Conservation (phyloP, 2,888 invertebrate genomes). For the Sinohyriopsis cumingii region DNA sequence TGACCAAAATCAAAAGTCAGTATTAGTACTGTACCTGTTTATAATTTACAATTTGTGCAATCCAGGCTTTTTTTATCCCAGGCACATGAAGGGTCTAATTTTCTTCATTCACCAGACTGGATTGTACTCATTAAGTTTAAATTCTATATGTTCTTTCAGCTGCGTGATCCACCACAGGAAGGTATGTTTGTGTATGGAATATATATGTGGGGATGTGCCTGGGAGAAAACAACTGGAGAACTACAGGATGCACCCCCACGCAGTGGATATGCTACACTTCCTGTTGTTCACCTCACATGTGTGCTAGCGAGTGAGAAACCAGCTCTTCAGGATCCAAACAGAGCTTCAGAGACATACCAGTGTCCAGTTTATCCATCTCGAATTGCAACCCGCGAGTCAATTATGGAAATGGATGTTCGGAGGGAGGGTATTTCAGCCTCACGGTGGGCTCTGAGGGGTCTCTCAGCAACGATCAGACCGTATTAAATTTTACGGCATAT, state of each 20-base stretch:
- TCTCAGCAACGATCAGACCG: constrained; percentile 69
- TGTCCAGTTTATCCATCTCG: constrained; percentile 70
- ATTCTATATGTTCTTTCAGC: constrained; percentile 38
- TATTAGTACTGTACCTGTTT: no score
- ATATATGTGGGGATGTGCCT: constrained; percentile 71
- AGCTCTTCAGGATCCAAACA: constrained; percentile 57
- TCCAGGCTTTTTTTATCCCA: no score
- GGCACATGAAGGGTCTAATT: no score
- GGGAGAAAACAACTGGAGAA: constrained; percentile 71
- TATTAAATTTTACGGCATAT: constrained; percentile 43
- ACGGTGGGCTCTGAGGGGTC: constrained; percentile 69
- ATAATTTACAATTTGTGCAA: no score
- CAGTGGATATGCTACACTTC: constrained; percentile 61
- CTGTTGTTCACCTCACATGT: constrained; percentile 70
- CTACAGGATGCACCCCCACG: constrained; percentile 68
- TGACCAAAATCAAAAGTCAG: no score
- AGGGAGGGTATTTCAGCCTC: constrained; percentile 64
- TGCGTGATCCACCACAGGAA: constrained; percentile 72
- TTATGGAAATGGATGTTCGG: constrained; percentile 68
- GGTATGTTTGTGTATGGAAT: constrained; percentile 72
- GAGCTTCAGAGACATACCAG: constrained; percentile 64
- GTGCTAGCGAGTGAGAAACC: constrained; percentile 66
- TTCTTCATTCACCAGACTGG: no score
- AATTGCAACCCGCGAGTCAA: constrained; percentile 54
- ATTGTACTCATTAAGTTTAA: no score